Evolutionary conservation across 2,888 invertebrate genomes (phyloP), one percentile per base, ranked within the genome.

Genomic region (Drosophila rubida): DNA sequence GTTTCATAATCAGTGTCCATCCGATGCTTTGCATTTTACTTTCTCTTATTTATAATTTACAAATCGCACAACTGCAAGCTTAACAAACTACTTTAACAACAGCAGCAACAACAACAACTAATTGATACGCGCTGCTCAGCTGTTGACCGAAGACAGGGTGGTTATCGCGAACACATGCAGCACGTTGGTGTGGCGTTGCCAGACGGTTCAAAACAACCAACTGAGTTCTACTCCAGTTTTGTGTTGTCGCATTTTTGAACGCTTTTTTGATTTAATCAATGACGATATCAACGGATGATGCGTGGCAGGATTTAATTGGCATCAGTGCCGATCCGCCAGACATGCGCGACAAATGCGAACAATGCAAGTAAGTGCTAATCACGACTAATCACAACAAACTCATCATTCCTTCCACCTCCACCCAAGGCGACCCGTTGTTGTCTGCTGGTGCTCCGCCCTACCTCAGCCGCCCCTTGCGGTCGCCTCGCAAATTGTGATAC

Each of bases 361-460:
- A 94, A 69, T 97, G 97, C 95, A 93, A 94, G 97, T 96, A 59
- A 61, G 60, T 66, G 14, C 25, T 49, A 19, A 22, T 51, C 19
- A 14, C 7, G 1, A 14, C 6, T 11, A 27, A 1, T 7, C 0
- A 22, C 30, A 22, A 9, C 11, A n/a, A 41, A 3, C 13, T 19
- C 8, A 22, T 19, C 0, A 46, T 6, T 25, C 14, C 39, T 68
- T 57, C 91, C 93, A 0, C 48, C 25, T 6, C 14, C 39, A 67
- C 57, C 91, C 93, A 71, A 98, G 98, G 75, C 94, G 98, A 74
- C 98, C 98, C 3, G 91, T 93, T 27, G 94, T 94, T 42, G 97
- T 97, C n/a, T 98, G 98, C 90, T 98, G 97, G 97, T 98, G 98
- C 91, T 93, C 94, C 35, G 96, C 95, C 42, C 92, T 98, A 68